Evolutionary conservation across 2,888 invertebrate genomes (phyloP), one percentile per base, ranked within the genome.

Genomic region (Eubasilissa splendida): DNA sequence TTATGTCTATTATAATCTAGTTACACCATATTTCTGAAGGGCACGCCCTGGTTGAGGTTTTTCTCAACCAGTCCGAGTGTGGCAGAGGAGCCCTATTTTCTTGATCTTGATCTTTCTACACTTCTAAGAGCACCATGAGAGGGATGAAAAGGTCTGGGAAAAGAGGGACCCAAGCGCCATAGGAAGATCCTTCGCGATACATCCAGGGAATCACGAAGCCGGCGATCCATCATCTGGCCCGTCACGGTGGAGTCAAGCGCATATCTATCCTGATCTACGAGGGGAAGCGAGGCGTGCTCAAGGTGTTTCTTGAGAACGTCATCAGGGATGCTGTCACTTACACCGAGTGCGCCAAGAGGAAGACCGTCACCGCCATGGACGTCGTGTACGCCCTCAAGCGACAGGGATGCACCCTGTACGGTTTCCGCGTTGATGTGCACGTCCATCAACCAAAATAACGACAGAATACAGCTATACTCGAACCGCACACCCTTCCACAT

Each of bases 161-260:
- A 94, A 87, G 93, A 93, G 85, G 93, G 93, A 78, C 94, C 94
- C 70, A 94, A 94, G 87, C 93, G 94, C 85, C 94, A 94, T 88
- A 91, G 94, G 83, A 94, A 94, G 86, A 93, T 94, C 58, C 86
- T 93, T 81, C 91, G 93, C 86, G 93, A 93, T 87, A 93, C 54
- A 70, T 70, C 70, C 70, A 22, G 22, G 22, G 22, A 22, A 22
- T 22, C 22, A 22, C 22, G 22, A 22, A 22, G 22, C 22, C 22
- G 11, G 31, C 54, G 11, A 54, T 31, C 54, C 52, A 50, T 14
- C 68, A 52, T n/a, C 52, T 68, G 50, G 68, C 68, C 52, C 50
- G 68, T 14, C 50, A 52, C 50, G 70, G 70, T n/a, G 70, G 54
- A 3, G 54, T 70, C 11, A 70, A 70, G 54, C 22, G 11, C 14